Percentiles rank a stretch among this genome's conserved stretches.
Evolutionary conservation across 2,113 vertebrate genomes (phyloP).

Genomic region (Notiomystis cincta): DNA sequence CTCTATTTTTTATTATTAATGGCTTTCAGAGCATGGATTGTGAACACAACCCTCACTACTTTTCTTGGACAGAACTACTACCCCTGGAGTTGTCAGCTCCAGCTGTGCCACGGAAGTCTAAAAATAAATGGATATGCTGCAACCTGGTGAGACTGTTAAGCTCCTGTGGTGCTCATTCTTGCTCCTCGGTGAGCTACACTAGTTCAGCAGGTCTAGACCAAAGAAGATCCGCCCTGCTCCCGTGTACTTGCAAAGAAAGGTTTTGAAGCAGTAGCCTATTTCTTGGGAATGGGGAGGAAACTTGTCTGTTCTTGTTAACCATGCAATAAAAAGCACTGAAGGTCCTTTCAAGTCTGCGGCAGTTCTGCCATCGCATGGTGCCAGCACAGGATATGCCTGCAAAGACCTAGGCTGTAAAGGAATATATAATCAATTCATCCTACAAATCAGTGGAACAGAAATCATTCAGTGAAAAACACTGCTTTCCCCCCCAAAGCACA

Average conservation of each 20-base stretch:
- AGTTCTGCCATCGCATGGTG: conserved; percentile 16
- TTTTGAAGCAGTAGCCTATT: conserved; percentile 27
- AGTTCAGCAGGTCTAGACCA: conserved; percentile 11
- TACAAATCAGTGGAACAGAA: neutral
- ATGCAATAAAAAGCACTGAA: conserved; percentile 29
- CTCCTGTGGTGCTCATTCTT: neutral
- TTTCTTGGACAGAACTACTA: conserved; percentile 29
- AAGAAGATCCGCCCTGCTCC: neutral
- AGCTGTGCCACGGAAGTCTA: conserved; percentile 29
- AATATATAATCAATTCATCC: conserved; percentile 13
- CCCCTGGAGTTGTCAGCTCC: conserved; percentile 32
- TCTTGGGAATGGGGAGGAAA: conserved; percentile 18
- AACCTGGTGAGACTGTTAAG: conserved; percentile 30
- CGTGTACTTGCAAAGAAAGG: neutral
- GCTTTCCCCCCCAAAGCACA: neutral
- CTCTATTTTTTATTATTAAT: conserved; percentile 46
- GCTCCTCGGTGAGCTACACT: conserved; percentile 24
- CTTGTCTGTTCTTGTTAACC: conserved; percentile 53
- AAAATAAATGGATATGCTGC: conserved; percentile 36
- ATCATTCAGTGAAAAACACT: neutral
- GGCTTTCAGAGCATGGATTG: neutral
- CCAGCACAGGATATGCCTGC: conserved; percentile 35
- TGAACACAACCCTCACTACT: conserved; percentile 4
- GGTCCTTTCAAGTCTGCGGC: conserved; percentile 55
- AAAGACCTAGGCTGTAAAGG: conserved; percentile 23